Percentiles rank a stretch among this genome's conserved stretches.
These are phyloP conservation scores for Melipona bicolor DNA, from an alignment of 2,888 invertebrate genomes.

Conservation along the genomic window DNA sequence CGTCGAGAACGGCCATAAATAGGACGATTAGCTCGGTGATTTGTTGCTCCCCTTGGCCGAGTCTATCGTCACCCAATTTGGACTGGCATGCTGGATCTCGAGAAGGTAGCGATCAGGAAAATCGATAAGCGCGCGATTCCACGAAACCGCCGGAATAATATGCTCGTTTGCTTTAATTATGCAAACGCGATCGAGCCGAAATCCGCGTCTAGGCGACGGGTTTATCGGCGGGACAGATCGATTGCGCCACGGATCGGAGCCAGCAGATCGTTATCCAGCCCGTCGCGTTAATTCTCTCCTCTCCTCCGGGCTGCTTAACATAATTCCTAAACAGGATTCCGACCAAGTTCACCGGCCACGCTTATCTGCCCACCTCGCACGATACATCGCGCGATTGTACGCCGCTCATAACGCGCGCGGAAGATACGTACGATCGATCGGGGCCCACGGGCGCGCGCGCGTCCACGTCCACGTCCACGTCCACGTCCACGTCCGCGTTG, in stretches of 20 bases:
- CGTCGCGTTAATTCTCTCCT: constrained; percentile 34
- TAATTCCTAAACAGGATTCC: constrained; percentile 35
- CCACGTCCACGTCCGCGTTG: not conserved
- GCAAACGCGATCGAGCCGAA: constrained; percentile 40
- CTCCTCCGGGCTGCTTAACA: constrained; percentile 27
- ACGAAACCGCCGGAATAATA: constrained; percentile 46
- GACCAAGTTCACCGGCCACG: constrained; percentile 24
- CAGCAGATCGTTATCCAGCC: constrained; percentile 36
- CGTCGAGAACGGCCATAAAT: constrained; percentile 45
- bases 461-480: too few relatives aligned
- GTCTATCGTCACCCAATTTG: constrained; percentile 46
- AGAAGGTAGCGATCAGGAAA: constrained; percentile 38
- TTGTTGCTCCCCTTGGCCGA: constrained; percentile 32
- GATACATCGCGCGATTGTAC: constrained; percentile 46
- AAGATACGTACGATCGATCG: constrained; percentile 44
- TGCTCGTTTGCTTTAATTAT: constrained; percentile 49
- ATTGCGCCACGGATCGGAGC: constrained; percentile 16
- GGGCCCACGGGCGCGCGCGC: not conserved
- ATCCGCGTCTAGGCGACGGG: constrained; percentile 35
- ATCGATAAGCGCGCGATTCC: constrained; percentile 38
- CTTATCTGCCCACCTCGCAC: constrained; percentile 13
- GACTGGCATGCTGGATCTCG: constrained; percentile 7
- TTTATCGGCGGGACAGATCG: constrained; percentile 43
- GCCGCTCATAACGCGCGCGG: constrained; percentile 9
- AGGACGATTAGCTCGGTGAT: constrained; percentile 62